Evolutionary conservation across 1,140 invertebrate species (phyloP).

Genomic region (Dryas iulia): DNA sequence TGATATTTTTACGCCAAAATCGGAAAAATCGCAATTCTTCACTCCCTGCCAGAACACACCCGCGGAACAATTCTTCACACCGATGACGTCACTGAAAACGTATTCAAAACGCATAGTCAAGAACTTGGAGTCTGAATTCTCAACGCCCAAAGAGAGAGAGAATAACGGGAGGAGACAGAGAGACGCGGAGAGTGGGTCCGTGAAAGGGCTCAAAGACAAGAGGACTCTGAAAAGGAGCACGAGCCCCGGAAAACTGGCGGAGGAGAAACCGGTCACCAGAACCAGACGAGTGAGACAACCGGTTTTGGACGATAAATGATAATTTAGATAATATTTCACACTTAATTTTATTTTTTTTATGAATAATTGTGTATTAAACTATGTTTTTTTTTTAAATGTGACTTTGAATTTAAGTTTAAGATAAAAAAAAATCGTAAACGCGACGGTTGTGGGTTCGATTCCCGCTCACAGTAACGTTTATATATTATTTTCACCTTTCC

Average conservation of each 20-base stretch:
- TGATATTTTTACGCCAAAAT: conserved; percentile 32
- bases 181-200: conserved; percentile 19
- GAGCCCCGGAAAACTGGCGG: conserved; percentile 51
- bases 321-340: background rate
- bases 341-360: too few relatives aligned
- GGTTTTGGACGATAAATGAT: conserved; percentile 2
- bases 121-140: conserved; percentile 58
- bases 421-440: too few relatives aligned
- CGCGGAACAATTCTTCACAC: conserved; percentile 47
- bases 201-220: conserved; percentile 28
- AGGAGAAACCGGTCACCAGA: conserved; percentile 30
- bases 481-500: too few relatives aligned
- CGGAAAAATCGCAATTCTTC: background rate
- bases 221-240: conserved; percentile 44
- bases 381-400: too few relatives aligned
- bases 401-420: too few relatives aligned
- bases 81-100: conserved; percentile 50
- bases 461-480: too few relatives aligned
- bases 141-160: conserved; percentile 40
- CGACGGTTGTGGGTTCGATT: too few relatives aligned
- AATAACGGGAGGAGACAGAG: conserved; percentile 5
- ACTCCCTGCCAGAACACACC: conserved; percentile 19
- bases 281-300: conserved; percentile 29
- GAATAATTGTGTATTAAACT: too few relatives aligned
- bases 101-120: conserved; percentile 58